Conservation (phyloP, 2,113 vertebrate genomes). For the Paramormyrops kingsleyae region DNA sequence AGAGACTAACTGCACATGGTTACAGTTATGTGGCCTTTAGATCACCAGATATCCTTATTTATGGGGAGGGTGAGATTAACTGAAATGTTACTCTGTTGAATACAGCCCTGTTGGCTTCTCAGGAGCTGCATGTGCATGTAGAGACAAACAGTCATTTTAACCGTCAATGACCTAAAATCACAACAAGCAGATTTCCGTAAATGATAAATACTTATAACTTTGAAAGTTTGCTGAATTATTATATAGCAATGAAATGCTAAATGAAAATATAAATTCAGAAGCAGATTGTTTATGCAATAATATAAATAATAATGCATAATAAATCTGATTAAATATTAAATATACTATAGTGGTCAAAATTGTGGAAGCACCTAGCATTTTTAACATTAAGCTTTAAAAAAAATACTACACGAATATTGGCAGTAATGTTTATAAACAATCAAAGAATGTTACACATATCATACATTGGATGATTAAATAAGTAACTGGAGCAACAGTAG, state of each 20-base stretch:
- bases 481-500: background rate
- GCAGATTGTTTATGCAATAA: background rate
- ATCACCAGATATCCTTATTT: background rate
- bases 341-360: background rate
- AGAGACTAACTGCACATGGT: background rate
- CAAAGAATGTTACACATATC: background rate
- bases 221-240: background rate
- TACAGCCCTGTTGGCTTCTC: background rate
- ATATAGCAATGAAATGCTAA: background rate
- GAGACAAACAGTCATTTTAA: background rate
- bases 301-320: background rate
- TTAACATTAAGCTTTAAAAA: background rate
- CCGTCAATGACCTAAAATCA: background rate
- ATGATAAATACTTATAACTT: background rate
- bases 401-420: background rate
- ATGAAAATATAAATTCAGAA: background rate
- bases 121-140: background rate
- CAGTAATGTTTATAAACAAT: background rate
- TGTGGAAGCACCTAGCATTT: background rate
- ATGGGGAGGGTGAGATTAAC: background rate
- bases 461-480: background rate
- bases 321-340: background rate
- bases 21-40: background rate
- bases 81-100: background rate
- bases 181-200: background rate